phyloP scores from a whole-genome alignment of 2,797 vertebrate species.

The Acanthurus lineatus region DNA sequence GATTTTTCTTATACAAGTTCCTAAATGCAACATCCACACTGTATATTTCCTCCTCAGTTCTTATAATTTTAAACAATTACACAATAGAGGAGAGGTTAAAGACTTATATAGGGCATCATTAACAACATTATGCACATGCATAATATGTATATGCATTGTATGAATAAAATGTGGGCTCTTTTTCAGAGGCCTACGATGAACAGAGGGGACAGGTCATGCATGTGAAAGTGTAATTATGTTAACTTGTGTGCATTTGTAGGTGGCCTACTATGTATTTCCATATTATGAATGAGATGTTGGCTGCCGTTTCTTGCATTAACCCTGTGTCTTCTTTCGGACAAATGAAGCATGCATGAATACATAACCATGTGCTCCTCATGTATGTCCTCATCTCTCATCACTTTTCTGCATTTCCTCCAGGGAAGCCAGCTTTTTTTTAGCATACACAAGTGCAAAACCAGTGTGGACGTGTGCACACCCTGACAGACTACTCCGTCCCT shows the following conservation, averaged over 20 bases:
- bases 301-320: constrained; percentile 42
- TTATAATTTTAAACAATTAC: constrained; percentile 22
- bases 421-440: constrained; percentile 38
- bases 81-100: constrained; percentile 36
- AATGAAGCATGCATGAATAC: constrained; percentile 58
- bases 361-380: constrained; percentile 58
- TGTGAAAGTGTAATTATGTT: constrained; percentile 34
- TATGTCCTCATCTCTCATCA: constrained; percentile 48
- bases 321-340: constrained; percentile 22
- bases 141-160: constrained; percentile 23
- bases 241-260: constrained; percentile 28
- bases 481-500: constrained; percentile 40
- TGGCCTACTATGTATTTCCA: constrained; percentile 33
- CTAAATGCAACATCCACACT: background rate
- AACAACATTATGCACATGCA: constrained; percentile 23
- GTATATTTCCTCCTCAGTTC: constrained; percentile 21
- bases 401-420: constrained; percentile 35
- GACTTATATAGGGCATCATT: constrained; percentile 1
- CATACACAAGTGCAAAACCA: constrained; percentile 33
- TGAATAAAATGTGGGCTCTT: constrained; percentile 49
- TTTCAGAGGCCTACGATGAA: constrained; percentile 5
- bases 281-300: constrained; percentile 56
- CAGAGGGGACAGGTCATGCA: constrained; percentile 21
- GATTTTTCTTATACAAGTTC: constrained; percentile 9
- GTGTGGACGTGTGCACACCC: constrained; percentile 32